These are phyloP conservation scores for Brachypteracias leptosomus DNA, from an alignment of 2,113 vertebrate genomes.

Conservation along the genomic window DNA sequence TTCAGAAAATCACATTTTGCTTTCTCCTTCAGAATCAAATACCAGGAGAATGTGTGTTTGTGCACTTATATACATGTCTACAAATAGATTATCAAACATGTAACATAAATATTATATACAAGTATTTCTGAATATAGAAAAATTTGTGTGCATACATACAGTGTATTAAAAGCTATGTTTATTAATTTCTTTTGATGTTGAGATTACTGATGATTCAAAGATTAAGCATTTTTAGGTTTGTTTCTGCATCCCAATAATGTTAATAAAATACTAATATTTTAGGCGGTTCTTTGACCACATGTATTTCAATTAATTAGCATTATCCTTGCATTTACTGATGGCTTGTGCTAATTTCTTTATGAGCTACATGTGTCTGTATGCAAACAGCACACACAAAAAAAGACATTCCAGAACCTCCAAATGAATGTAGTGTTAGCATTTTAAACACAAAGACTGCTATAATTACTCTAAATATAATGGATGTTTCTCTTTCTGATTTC, in stretches of 20 bases:
- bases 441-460: neutral
- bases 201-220: neutral
- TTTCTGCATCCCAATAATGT: neutral
- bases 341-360: neutral
- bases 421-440: neutral
- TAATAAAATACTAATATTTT: neutral
- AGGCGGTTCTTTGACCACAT: neutral
- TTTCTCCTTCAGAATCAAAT: neutral
- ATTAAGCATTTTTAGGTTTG: neutral
- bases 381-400: neutral
- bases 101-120: neutral
- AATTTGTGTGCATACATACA: neutral
- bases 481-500: neutral
- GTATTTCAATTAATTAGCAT: neutral
- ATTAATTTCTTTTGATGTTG: neutral
- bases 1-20: neutral
- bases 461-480: neutral
- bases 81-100: neutral
- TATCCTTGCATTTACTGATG: neutral
- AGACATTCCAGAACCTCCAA: neutral
- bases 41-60: neutral
- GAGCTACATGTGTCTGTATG: neutral
- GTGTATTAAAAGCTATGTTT: neutral
- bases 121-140: neutral
- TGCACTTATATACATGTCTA: neutral